These are phyloP conservation scores for Chymomyza caudatula DNA, from an alignment of 2,888 invertebrate species.

Conservation along the genomic window DNA sequence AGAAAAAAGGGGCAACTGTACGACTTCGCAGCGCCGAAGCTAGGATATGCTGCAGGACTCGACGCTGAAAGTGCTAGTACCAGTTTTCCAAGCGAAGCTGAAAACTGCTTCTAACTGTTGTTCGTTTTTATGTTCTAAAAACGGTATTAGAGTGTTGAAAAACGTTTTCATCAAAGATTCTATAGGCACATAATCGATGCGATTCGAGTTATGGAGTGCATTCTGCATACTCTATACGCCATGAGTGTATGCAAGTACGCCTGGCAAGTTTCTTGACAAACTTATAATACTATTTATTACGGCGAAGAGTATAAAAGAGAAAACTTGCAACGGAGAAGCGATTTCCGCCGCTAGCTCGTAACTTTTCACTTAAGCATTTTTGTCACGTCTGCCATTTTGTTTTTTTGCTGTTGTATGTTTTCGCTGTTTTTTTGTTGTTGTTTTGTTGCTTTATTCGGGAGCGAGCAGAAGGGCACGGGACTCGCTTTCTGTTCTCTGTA, in stretches of 20 bases:
- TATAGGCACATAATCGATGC: background rate
- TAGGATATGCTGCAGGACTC: constrained; percentile 7
- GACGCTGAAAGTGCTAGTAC: too few relatives aligned
- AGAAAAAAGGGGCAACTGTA: constrained; percentile 3
- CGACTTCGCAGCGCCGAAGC: background rate
- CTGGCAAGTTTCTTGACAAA: background rate
- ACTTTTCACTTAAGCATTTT: constrained; percentile 71
- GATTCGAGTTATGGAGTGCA: background rate
- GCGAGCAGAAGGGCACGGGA: constrained; percentile 19
- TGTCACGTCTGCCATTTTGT: constrained; percentile 66
- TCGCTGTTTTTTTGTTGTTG: constrained; percentile 7
- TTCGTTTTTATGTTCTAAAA: constrained; percentile 14
- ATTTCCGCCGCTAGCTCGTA: constrained; percentile 59
- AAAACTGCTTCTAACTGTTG: constrained; percentile 13
- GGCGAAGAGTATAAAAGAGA: background rate
- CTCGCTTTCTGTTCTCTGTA: constrained; percentile 5
- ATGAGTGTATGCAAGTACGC: background rate
- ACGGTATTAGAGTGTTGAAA: too few relatives aligned
- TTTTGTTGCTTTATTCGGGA: constrained; percentile 18
- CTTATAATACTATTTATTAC: background rate
- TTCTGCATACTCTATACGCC: too few relatives aligned
- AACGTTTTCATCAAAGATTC: too few relatives aligned
- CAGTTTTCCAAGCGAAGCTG: too few relatives aligned
- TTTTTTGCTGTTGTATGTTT: background rate
- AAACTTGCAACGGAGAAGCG: constrained; percentile 40